These are phyloP conservation scores for Leucoraja ocellata DNA, from an alignment of 2,797 vertebrate species.

Conservation along the genomic window DNA sequence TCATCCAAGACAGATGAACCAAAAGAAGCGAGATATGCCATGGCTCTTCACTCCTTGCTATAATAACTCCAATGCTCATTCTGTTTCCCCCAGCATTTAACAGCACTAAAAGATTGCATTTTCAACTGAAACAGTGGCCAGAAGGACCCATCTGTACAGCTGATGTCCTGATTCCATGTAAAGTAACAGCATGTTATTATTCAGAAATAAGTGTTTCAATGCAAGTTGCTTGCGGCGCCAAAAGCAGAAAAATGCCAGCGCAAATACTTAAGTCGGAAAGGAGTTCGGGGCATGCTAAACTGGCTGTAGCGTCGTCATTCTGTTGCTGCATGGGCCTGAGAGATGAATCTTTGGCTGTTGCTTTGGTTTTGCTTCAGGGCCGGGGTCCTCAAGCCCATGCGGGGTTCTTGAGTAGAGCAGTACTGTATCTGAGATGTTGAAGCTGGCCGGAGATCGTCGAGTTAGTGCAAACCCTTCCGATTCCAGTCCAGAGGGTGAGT, in stretches of 20 bases:
- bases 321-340: neutral
- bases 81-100: neutral
- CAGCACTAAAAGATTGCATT: neutral
- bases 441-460: neutral
- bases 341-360: conserved; percentile 14
- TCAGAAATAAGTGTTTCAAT: neutral
- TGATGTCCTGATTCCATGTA: neutral
- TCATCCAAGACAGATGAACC: neutral
- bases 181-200: neutral
- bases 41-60: too few species aligned
- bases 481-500: neutral
- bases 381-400: neutral
- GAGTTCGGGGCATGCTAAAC: neutral
- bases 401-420: neutral
- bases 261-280: neutral
- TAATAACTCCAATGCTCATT: too few species aligned
- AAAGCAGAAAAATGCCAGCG: neutral
- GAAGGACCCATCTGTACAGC: neutral
- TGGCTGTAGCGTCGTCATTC: neutral
- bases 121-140: neutral
- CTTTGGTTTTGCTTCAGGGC: conserved; percentile 23
- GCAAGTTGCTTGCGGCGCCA: neutral
- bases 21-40: neutral
- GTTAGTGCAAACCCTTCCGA: neutral
- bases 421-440: neutral